Percentiles rank a stretch among this genome's conserved stretches.
These are phyloP conservation scores for Helicoverpa armigera DNA, from an alignment of 1,140 invertebrate genomes.

Conservation along the genomic window DNA sequence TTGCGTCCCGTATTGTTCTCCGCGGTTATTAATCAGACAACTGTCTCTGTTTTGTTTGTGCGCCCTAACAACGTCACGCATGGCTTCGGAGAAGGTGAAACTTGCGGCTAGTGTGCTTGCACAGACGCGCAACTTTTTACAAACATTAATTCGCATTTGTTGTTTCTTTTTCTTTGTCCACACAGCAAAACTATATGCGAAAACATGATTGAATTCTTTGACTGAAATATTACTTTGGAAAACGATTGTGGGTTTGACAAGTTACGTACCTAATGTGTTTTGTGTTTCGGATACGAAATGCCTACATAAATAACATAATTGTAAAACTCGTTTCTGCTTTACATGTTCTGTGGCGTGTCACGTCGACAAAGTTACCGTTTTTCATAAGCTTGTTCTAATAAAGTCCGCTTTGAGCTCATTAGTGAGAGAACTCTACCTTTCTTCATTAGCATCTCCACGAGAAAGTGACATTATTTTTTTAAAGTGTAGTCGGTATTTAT, in stretches of 20 bases:
- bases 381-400: conserved; percentile 24
- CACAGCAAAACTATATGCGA: conserved; percentile 8
- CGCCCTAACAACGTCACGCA: conserved; percentile 46
- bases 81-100: conserved; percentile 33
- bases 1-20: conserved; percentile 54
- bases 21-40: conserved; percentile 49
- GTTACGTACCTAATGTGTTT: neutral
- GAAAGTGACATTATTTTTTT: conserved; percentile 16
- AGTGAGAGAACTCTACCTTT: neutral
- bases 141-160: conserved; percentile 30
- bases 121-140: conserved; percentile 13
- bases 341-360: neutral
- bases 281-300: neutral
- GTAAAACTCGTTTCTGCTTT: neutral
- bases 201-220: conserved; percentile 16
- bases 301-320: neutral
- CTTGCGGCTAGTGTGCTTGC: conserved; percentile 42
- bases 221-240: conserved; percentile 8
- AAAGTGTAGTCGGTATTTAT: neutral
- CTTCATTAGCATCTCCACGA: conserved; percentile 22
- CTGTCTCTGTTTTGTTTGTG: conserved; percentile 49
- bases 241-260: conserved; percentile 10
- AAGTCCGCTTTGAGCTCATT: conserved; percentile 34
- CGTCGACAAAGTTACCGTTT: neutral
- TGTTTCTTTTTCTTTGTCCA: conserved; percentile 21